A percentile compares a stretch with the other conserved stretches of the same genome.
Evolutionary conservation across 2,113 vertebrate species (phyloP).

Genomic region (Chionis minor): DNA sequence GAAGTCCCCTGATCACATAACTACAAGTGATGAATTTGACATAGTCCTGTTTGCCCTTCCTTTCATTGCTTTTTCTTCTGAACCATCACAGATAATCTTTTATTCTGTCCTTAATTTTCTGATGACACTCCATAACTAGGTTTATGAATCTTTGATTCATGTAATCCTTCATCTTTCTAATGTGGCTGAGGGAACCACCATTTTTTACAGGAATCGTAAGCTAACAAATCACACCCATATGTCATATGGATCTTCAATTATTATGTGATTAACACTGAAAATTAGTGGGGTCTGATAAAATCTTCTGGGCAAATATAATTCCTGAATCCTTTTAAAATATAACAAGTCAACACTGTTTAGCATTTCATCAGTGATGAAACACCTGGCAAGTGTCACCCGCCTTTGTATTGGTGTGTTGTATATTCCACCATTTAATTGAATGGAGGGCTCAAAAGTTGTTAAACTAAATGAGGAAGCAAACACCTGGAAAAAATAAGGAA

Average conservation of each 20-base stretch:
- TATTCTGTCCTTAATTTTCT: conserved; percentile 66
- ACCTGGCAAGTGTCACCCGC: not conserved
- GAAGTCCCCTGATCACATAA: not conserved
- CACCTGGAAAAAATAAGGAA: not conserved
- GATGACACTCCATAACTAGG: conserved; percentile 61
- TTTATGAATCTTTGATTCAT: conserved; percentile 67
- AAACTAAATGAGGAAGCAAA: not conserved
- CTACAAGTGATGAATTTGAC: conserved; percentile 10
- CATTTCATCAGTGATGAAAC: not conserved
- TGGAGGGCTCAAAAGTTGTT: not conserved
- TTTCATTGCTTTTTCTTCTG: conserved; percentile 61
- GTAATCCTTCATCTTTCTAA: conserved; percentile 53
- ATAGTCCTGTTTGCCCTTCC: conserved; percentile 54
- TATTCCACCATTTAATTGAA: not conserved
- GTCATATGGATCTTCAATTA: conserved; percentile 4
- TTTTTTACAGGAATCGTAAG: conserved; percentile 7
- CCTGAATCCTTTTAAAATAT: not conserved
- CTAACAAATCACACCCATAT: not conserved
- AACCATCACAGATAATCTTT: conserved; percentile 62
- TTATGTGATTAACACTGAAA: not conserved
- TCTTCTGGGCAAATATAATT: not conserved
- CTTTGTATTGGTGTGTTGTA: not conserved
- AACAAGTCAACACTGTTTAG: not conserved
- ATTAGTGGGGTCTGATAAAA: not conserved
- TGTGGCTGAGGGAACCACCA: not conserved